Conservation (phyloP, 2,888 invertebrate species). For the Cerceris ruficornis region DNA sequence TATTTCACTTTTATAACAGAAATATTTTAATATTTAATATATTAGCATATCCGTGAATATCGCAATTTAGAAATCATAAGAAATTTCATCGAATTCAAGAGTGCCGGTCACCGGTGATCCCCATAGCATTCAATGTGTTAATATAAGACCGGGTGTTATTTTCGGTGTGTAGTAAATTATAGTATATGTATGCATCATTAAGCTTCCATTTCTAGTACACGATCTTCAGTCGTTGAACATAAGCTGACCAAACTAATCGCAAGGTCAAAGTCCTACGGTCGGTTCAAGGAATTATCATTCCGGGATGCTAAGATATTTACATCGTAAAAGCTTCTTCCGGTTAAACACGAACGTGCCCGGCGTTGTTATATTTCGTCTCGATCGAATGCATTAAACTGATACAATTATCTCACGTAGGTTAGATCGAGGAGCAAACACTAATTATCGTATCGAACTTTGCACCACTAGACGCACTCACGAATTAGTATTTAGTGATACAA, state of each 20-base stretch:
- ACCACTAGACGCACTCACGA: slow-evolving; percentile 6
- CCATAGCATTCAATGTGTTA: no score
- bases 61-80: no score
- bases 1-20: no score
- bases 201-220: no score
- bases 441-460: slow-evolving; percentile 49
- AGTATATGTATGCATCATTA: no score
- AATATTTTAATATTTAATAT: no score
- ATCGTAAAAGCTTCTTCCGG: neutral
- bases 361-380: neutral
- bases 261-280: slow-evolving; percentile 16
- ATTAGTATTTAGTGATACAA: neutral
- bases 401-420: slow-evolving; percentile 37
- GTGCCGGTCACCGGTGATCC: no score
- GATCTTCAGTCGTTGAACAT: slow-evolving; percentile 2
- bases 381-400: neutral
- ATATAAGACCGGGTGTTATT: no score
- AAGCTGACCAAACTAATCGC: slow-evolving; percentile 20
- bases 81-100: no score
- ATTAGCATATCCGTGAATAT: no score
- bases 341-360: neutral
- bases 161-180: no score
- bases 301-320: neutral
- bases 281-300: neutral
- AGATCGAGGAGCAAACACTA: slow-evolving; percentile 36